These are phyloP conservation scores for Lynx canadensis DNA, from an alignment of 2,113 vertebrate species.

Conservation along the genomic window DNA sequence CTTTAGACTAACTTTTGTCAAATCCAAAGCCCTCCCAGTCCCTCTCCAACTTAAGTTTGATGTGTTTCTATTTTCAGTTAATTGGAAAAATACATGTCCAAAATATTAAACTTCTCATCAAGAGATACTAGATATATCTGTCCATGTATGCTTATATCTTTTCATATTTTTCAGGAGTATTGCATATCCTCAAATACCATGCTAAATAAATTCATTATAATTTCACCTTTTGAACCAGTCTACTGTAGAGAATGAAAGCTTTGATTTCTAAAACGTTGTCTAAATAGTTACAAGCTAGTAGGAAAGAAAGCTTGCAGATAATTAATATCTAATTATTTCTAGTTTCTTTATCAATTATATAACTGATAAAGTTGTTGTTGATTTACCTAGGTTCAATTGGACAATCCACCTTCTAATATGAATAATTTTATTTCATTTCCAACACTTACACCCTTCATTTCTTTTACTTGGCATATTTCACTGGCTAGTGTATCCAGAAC, in stretches of 20 bases:
- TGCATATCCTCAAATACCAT: neutral
- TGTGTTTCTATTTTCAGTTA: neutral
- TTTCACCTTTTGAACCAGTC: neutral
- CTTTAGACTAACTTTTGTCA: constrained; percentile 6
- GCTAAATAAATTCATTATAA: neutral
- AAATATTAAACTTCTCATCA: neutral
- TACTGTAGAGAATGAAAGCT: constrained; percentile 11
- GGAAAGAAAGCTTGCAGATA: neutral
- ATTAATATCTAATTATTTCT: constrained; percentile 12
- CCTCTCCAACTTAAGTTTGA: neutral
- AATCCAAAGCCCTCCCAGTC: neutral
- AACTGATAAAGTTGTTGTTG: neutral
- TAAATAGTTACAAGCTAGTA: neutral
- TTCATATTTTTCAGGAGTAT: neutral
- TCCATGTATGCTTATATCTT: neutral
- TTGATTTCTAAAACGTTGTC: neutral
- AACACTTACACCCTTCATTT: neutral
- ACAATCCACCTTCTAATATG: neutral
- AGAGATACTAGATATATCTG: neutral
- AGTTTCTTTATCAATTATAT: neutral
- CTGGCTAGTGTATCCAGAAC: neutral
- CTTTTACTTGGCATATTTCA: neutral
- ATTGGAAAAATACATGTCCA: neutral
- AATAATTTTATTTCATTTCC: neutral
- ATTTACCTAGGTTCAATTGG: neutral